Evolutionary conservation across 2,797 vertebrate genomes (phyloP).

Genomic region (Urophycis tenuis): DNA sequence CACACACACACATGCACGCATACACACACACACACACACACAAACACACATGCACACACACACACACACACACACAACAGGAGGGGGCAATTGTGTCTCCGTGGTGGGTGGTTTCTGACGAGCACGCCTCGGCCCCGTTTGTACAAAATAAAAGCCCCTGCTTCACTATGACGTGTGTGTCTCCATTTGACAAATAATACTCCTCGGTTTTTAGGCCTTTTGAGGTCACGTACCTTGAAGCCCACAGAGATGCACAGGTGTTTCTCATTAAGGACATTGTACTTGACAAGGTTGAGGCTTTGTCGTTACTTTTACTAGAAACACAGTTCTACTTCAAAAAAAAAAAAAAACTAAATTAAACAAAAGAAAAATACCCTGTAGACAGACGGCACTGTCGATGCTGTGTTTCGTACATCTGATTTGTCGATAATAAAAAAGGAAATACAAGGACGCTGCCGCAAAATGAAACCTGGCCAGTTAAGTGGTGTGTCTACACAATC

Average conservation of each 20-base stretch:
- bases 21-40: too few relatives aligned
- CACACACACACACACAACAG: constrained; percentile 15
- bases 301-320: too few relatives aligned
- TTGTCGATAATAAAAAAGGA: constrained; percentile 47
- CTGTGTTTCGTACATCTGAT: constrained; percentile 33
- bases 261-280: constrained; percentile 49
- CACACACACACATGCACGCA: too few relatives aligned
- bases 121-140: constrained; percentile 45
- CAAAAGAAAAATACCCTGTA: constrained; percentile 39
- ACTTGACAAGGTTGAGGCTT: constrained; percentile 38
- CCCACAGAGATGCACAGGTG: constrained; percentile 67
- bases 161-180: constrained; percentile 15
- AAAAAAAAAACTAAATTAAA: too few relatives aligned
- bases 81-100: constrained; percentile 40
- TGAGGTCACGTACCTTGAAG: constrained; percentile 73
- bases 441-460: constrained; percentile 24
- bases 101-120: constrained; percentile 43
- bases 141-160: constrained; percentile 36
- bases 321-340: too few relatives aligned
- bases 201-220: constrained; percentile 7
- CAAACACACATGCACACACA: too few relatives aligned
- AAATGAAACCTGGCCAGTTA: constrained; percentile 53
- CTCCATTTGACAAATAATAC: constrained; percentile 37
- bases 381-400: constrained; percentile 33
- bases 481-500: constrained; percentile 67